Conservation (phyloP, 1,140 invertebrate genomes). For the Procambarus virginalis region DNA sequence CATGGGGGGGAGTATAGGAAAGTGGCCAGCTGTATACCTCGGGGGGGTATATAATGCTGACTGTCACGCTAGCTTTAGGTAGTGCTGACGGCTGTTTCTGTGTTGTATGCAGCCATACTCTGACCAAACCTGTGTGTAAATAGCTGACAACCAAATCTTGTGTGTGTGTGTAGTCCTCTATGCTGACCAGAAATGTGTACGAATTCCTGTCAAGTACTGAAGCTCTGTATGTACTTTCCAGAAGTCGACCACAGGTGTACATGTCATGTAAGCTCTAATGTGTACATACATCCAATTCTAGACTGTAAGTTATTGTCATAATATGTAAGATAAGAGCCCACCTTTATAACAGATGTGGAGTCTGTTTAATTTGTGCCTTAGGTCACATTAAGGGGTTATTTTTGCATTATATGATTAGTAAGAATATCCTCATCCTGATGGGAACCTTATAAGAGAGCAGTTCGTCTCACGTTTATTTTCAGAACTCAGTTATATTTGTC, state of each 20-base stretch:
- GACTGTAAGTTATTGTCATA: slow-evolving; percentile 6
- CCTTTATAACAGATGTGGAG: background rate
- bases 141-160: background rate
- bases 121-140: background rate
- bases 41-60: no score
- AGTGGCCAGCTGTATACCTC: no score
- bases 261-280: slow-evolving; percentile 16
- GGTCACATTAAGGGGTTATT: background rate
- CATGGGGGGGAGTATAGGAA: no score
- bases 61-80: no score
- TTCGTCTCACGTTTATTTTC: no score
- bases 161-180: background rate
- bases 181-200: background rate
- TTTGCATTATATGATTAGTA: no score
- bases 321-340: background rate
- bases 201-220: background rate
- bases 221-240: slow-evolving; percentile 26
- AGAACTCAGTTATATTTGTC: no score
- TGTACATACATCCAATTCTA: slow-evolving; percentile 17
- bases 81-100: background rate
- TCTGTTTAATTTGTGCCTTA: background rate
- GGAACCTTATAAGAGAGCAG: no score
- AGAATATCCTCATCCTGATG: no score
- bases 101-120: background rate
- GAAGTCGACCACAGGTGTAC: slow-evolving; percentile 22